Evolutionary conservation across 1,140 invertebrate species (phyloP).

Genomic region (Lordiphosa clarofinis): DNA sequence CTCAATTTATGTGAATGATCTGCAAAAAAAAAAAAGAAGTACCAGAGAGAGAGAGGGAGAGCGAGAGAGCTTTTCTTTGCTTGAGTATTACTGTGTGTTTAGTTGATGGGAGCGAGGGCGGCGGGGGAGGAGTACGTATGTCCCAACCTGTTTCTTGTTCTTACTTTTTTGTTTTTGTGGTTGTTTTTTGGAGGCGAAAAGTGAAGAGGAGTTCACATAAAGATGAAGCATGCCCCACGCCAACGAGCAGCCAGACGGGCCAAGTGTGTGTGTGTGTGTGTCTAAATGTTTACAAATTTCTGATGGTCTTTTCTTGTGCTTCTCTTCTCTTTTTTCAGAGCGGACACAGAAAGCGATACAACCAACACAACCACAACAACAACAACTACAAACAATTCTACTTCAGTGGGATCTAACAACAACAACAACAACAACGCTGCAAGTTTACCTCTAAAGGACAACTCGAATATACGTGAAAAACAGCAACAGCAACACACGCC

Average conservation of each 20-base stretch:
- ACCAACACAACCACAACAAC: slow-evolving; percentile 27
- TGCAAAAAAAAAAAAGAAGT: too few relatives aligned
- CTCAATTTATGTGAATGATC: neutral
- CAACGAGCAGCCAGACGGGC: slow-evolving; percentile 24
- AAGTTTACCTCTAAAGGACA: slow-evolving; percentile 67
- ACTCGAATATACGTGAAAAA: slow-evolving; percentile 68
- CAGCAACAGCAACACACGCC: slow-evolving; percentile 28
- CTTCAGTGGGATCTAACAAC: slow-evolving; percentile 13
- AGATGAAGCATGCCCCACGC: slow-evolving; percentile 34
- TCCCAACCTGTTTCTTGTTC: slow-evolving; percentile 4
- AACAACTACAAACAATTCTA: slow-evolving; percentile 20
- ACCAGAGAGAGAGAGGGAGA: too few relatives aligned
- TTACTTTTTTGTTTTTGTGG: slow-evolving; percentile 4
- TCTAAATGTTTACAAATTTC: slow-evolving; percentile 5
- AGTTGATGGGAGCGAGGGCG: neutral
- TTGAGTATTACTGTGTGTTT: too few relatives aligned
- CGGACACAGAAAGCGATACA: slow-evolving; percentile 66
- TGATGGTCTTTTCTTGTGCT: slow-evolving; percentile 4
- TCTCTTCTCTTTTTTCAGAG: slow-evolving; percentile 35
- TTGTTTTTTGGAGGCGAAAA: slow-evolving; percentile 1
- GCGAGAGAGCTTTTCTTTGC: too few relatives aligned
- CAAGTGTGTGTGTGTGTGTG: slow-evolving; percentile 44
- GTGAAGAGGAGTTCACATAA: slow-evolving; percentile 6
- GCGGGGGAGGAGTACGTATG: neutral
- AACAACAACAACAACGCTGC: slow-evolving; percentile 4